These are phyloP conservation scores for Bradypus variegatus DNA, from an alignment of 2,797 vertebrate species.

Conservation along the genomic window DNA sequence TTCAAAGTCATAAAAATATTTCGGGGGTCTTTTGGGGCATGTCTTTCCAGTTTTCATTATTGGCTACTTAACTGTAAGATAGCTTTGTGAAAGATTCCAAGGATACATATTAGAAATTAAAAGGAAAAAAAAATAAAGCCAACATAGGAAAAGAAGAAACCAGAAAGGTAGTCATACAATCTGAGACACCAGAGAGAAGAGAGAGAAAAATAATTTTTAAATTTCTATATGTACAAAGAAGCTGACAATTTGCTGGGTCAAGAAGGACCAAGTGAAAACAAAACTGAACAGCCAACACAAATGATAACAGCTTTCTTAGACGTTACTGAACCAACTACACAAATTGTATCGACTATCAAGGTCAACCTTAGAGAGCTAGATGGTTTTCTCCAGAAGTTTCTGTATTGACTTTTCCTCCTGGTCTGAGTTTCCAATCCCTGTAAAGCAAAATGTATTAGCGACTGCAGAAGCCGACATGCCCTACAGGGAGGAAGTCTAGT, in stretches of 20 bases:
- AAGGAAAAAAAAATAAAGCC: not conserved
- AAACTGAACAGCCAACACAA: slow-evolving; percentile 3
- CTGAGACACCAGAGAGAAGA: not conserved
- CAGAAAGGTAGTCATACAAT: not conserved
- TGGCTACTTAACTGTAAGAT: not conserved
- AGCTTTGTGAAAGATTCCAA: not conserved
- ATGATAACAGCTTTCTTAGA: not conserved
- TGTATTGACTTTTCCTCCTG: not conserved
- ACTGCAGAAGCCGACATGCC: not conserved
- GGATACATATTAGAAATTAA: not conserved
- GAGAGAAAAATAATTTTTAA: slow-evolving; percentile 10
- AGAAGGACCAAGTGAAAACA: not conserved
- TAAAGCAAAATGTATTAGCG: not conserved
- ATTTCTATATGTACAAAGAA: not conserved
- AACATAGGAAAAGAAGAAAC: not conserved
- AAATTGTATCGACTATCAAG: not conserved
- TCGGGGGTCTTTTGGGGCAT: not conserved
- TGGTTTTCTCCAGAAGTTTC: not conserved
- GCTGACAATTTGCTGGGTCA: not conserved
- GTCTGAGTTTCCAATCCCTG: not conserved
- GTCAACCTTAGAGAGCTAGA: not conserved
- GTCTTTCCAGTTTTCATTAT: not conserved
- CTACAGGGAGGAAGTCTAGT: not conserved
- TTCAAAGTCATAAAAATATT: not conserved
- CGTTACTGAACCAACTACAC: not conserved